Base-by-base conservation (phyloP, 1,140 invertebrate genomes). In the Protaetia brevitarsis region DNA sequence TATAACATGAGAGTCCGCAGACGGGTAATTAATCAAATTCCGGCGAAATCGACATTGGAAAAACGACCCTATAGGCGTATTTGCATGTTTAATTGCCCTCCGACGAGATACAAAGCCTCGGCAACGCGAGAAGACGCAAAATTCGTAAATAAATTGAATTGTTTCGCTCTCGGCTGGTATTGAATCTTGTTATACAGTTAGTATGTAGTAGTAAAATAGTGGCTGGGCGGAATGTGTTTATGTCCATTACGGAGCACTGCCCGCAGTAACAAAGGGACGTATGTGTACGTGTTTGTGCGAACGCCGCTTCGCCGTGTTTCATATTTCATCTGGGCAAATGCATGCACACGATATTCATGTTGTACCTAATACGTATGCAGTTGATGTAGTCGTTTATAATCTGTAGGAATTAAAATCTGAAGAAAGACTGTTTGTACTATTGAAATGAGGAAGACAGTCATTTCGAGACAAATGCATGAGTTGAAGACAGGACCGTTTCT, bases 121-220 rank as follows among this genome's bases (percentile, higher is more conserved):
- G 41, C 3, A 51, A 23, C 41, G 41, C 41, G 19, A 23, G 5
- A 51, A 51, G 19, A n/a, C n/a, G n/a, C n/a, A 45, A 51, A 51
- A 19, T 6, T 51, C 4, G 21, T 51, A 51, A 34, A 34, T 34
- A 34, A 51, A 51, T 51, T 51, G 41, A 51, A 51, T 51, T 51
- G 41, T 51, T 51, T 51, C 41, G 41, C 41, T 51, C 41, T 51
- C 26, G 41, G 41, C 41, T 6, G 8, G 19, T 41, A 51, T 23
- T 2, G 41, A 51, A 21, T 10, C 41, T 51, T 51, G 41, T 51
- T 51, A 51, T 51, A 51, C 41, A 51, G 41, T 51, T 51, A 51
- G 41, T n/a, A n/a, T n/a, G n/a, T 19, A 51, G 16, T 51, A 51
- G 41, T 51, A 23, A 51, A 51, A 51, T 51, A 51, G 41, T 51